These are phyloP conservation scores for Coenonympha arcania DNA, from an alignment of 2,888 invertebrate genomes.

Conservation along the genomic window DNA sequence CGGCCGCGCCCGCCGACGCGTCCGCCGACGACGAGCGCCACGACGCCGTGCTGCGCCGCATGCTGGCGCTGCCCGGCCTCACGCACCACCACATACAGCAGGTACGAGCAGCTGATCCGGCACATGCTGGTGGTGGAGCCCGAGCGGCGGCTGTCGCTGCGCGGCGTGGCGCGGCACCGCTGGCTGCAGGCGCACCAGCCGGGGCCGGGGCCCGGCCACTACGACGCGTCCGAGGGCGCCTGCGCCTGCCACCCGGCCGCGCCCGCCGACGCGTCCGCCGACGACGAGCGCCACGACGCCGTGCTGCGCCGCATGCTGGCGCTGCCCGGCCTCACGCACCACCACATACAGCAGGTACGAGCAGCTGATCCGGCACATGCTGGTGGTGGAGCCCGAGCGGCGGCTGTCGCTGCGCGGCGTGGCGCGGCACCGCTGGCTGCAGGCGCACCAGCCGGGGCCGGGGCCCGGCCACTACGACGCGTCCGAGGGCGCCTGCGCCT, in stretches of 20 bases:
- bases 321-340: conserved; percentile 82
- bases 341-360: conserved; percentile 78
- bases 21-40: conserved; percentile 25
- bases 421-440: conserved; percentile 90
- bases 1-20: conserved; percentile 17
- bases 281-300: conserved; percentile 59
- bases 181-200: conserved; percentile 79
- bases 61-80: conserved; percentile 85
- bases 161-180: conserved; percentile 87
- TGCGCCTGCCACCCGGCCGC: conserved; percentile 46
- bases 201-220: conserved; percentile 26
- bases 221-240: conserved; percentile 44
- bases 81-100: conserved; percentile 81
- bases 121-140: conserved; percentile 74
- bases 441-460: conserved; percentile 45
- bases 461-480: conserved; percentile 38
- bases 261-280: conserved; percentile 18
- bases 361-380: conserved; percentile 93
- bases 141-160: conserved; percentile 84
- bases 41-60: conserved; percentile 84
- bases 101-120: conserved; percentile 81
- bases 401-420: conserved; percentile 87
- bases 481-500: conserved; percentile 47
- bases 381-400: conserved; percentile 91
- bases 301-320: conserved; percentile 88